Evolutionary conservation across 2,888 invertebrate genomes (phyloP).

Genomic region (Agriotes lineatus): DNA sequence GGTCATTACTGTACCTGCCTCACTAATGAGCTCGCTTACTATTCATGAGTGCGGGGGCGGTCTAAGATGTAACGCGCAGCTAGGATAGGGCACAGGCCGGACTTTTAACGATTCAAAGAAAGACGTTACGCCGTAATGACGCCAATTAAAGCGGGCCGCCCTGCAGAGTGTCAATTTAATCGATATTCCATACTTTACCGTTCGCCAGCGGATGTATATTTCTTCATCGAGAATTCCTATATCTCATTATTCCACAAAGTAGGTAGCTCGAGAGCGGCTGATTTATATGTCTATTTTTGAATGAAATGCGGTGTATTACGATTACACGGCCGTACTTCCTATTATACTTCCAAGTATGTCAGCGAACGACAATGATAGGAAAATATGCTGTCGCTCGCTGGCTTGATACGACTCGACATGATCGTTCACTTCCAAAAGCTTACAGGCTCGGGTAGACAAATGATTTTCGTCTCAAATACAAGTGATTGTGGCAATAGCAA

Average conservation of each 20-base stretch:
- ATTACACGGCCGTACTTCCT: slow-evolving; percentile 21
- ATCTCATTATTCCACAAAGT: slow-evolving; percentile 28
- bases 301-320: slow-evolving; percentile 21
- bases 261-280: slow-evolving; percentile 20
- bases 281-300: slow-evolving; percentile 21
- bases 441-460: too few species aligned
- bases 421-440: too few species aligned
- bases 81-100: slow-evolving; percentile 34
- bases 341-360: slow-evolving; percentile 6
- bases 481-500: too few species aligned
- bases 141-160: slow-evolving; percentile 33
- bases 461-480: too few species aligned
- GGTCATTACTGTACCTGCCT: slow-evolving; percentile 57
- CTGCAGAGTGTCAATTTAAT: slow-evolving; percentile 30
- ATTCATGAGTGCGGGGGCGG: slow-evolving; percentile 62
- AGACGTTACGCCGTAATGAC: slow-evolving; percentile 34
- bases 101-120: slow-evolving; percentile 38
- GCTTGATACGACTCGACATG: too few species aligned
- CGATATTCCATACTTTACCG: slow-evolving; percentile 30
- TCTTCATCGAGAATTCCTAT: slow-evolving; percentile 16
- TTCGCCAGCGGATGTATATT: not conserved
- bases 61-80: slow-evolving; percentile 35
- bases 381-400: slow-evolving; percentile 20
- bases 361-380: slow-evolving; percentile 3
- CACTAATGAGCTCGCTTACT: slow-evolving; percentile 62